Conservation (phyloP, 2,888 invertebrate species). For the Augiades crinisus region DNA sequence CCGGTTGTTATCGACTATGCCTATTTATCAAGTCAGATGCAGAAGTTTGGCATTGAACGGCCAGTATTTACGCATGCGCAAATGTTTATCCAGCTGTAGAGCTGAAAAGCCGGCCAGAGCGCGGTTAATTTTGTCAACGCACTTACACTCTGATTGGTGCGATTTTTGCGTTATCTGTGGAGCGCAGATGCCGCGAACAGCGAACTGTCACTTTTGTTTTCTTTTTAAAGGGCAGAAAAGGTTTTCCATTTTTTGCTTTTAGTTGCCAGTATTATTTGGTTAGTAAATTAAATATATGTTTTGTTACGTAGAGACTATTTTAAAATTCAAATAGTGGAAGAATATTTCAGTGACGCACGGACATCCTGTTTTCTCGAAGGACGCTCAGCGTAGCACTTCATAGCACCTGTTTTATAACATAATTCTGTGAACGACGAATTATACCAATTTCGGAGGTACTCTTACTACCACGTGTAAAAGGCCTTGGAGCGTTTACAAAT, state of each 20-base stretch:
- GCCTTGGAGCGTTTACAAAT: constrained; percentile 15
- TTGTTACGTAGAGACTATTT: too few species aligned
- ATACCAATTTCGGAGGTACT: background rate
- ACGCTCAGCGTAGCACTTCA: too few species aligned
- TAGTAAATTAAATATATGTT: background rate
- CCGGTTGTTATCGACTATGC: constrained; percentile 30
- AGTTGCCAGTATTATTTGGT: background rate
- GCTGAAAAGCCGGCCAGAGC: constrained; percentile 31
- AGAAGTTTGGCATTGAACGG: constrained; percentile 63
- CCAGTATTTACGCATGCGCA: constrained; percentile 55
- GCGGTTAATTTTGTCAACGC: constrained; percentile 27
- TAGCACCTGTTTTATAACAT: too few species aligned
- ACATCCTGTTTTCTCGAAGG: too few species aligned
- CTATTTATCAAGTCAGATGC: constrained; percentile 49
- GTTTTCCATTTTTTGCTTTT: background rate
- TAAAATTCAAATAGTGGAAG: too few species aligned
- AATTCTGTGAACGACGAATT: background rate
- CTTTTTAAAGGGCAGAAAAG: background rate
- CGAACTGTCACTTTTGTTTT: constrained; percentile 1
- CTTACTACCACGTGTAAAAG: constrained; percentile 5
- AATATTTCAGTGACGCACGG: too few species aligned
- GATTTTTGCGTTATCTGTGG: constrained; percentile 22
- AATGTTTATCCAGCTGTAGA: constrained; percentile 61
- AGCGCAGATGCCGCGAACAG: constrained; percentile 12
- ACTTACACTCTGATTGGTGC: constrained; percentile 12